phyloP scores from a whole-genome alignment of 2,888 invertebrate species.

The Podabrus alpinus region DNA sequence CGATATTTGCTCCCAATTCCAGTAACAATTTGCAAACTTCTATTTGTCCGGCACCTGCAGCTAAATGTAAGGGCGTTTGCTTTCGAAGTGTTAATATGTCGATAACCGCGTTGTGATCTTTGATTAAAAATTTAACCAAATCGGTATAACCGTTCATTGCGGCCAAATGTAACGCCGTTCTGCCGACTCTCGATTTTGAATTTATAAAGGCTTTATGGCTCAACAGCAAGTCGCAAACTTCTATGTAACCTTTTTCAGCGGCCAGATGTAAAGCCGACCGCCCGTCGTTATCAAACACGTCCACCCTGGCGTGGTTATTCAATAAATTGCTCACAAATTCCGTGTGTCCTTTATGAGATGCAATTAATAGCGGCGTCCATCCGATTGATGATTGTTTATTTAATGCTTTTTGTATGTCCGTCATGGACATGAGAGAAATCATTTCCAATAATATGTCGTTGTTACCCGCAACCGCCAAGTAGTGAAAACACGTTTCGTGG shows the following conservation, averaged over 20 bases:
- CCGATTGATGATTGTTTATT: constrained; percentile 93
- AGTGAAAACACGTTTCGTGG: constrained; percentile 94
- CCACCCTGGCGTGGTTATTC: constrained; percentile 94
- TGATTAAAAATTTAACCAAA: constrained; percentile 87
- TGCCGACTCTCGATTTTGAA: constrained; percentile 94
- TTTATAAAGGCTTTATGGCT: constrained; percentile 98
- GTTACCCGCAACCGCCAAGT: constrained; percentile 93
- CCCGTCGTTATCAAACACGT: constrained; percentile 96
- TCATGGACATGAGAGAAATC: constrained; percentile 86
- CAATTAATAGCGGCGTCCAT: constrained; percentile 96
- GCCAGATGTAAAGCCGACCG: constrained; percentile 94
- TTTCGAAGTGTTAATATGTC: constrained; percentile 95
- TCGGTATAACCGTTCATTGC: constrained; percentile 95
- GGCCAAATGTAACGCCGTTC: constrained; percentile 95
- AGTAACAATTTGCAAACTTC: constrained; percentile 91
- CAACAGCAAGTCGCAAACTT: constrained; percentile 86
- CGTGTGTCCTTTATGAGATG: constrained; percentile 94
- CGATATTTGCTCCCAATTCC: constrained; percentile 92
- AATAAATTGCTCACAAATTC: constrained; percentile 89
- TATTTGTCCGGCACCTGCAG: constrained; percentile 94
- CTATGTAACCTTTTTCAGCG: constrained; percentile 89
- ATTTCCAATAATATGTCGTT: constrained; percentile 94
- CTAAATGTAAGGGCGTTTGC: constrained; percentile 96
- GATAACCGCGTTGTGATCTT: constrained; percentile 93
- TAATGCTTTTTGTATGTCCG: constrained; percentile 89